phyloP scores from a whole-genome alignment of 2,888 invertebrate genomes.

The Phrixothrix hirtus region DNA sequence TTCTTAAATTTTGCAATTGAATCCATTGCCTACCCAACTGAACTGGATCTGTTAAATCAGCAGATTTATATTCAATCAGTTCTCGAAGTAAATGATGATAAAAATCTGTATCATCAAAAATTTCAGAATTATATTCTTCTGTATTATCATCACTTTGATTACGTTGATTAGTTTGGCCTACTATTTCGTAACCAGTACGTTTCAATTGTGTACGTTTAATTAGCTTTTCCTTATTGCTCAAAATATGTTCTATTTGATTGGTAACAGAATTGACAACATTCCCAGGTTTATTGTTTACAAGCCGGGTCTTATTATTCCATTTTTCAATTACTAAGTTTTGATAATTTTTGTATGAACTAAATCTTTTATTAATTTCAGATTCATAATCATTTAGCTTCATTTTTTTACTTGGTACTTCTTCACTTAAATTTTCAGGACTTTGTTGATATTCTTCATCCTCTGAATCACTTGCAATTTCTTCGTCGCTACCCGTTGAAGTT shows the following conservation, averaged over 20 bases:
- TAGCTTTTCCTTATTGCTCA: conserved; percentile 77
- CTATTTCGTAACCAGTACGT: conserved; percentile 71
- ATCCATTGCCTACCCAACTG: conserved; percentile 89
- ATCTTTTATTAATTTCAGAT: conserved; percentile 60
- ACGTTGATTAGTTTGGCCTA: conserved; percentile 60
- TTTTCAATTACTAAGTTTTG: conserved; percentile 84
- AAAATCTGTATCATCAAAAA: conserved; percentile 97
- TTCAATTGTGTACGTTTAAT: conserved; percentile 79
- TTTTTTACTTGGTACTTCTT: conserved; percentile 56
- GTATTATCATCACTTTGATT: conserved; percentile 13
- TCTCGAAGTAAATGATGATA: conserved; percentile 92
- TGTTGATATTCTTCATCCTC: conserved; percentile 57
- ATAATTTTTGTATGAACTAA: conserved; percentile 66
- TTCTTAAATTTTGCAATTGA: conserved; percentile 86
- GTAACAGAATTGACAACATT: conserved; percentile 61
- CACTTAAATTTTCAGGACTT: conserved; percentile 43
- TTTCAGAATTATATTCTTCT: conserved; percentile 69
- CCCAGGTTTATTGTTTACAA: conserved; percentile 66
- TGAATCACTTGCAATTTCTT: conserved; percentile 69
- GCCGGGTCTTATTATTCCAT: conserved; percentile 92
- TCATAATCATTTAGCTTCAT: conserved; percentile 65
- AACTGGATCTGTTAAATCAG: conserved; percentile 79
- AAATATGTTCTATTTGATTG: conserved; percentile 83
- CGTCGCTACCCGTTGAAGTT: conserved; percentile 55
- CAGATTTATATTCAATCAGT: conserved; percentile 88